Base-by-base conservation (phyloP, 2,797 vertebrate genomes). In the Neoniphon sammara region DNA sequence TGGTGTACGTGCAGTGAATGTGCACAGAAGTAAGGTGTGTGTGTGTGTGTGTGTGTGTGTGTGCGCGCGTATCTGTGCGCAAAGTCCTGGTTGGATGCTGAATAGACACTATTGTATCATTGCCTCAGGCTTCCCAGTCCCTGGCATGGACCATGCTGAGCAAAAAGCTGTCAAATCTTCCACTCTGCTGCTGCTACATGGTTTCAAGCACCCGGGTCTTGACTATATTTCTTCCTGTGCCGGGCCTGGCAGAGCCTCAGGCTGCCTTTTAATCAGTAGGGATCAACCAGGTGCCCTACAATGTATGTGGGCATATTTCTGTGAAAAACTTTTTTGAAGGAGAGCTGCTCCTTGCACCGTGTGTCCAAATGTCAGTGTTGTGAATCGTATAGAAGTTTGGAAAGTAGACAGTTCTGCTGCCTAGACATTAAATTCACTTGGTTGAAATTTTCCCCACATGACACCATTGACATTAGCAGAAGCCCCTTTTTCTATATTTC, bases 51-150 rank as follows among this genome's bases (percentile, higher is more conserved):
- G 52, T 52, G 47, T 20, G 27, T 31, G 46, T 50, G 23, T 49
- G 46, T 34, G 52, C 25, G 39, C 18, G 7, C 60, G 44, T 57
- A 65, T 34, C 54, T 66, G 18, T 39, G 49, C n/a, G 31, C 72
- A 53, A 47, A 70, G 36, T 60, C 49, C 34, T 63, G 25, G 47
- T 75, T 63, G 58, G 82, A 70, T 81, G 82, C 79, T 86, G 76
- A 86, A 75, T 75, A 73, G 72, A 82, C 73, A 59, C 8, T 36
- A 59, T 64, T 82, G 70, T 72, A 81, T 49, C 36, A 67, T 4
- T 7, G 62, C 72, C 67, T 49, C 36, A 8, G 82, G 80, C 68
- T 25, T 73, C 58, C 62, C 59, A 49, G 25, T 78, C 34, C 12
- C 23, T 42, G 39, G 66, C 15, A 52, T 23, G 30, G 44, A 69